Percentiles rank a stretch among this genome's conserved stretches.
phyloP scores from a whole-genome alignment of 2,888 invertebrate genomes.

The Oscheius sp. region DNA sequence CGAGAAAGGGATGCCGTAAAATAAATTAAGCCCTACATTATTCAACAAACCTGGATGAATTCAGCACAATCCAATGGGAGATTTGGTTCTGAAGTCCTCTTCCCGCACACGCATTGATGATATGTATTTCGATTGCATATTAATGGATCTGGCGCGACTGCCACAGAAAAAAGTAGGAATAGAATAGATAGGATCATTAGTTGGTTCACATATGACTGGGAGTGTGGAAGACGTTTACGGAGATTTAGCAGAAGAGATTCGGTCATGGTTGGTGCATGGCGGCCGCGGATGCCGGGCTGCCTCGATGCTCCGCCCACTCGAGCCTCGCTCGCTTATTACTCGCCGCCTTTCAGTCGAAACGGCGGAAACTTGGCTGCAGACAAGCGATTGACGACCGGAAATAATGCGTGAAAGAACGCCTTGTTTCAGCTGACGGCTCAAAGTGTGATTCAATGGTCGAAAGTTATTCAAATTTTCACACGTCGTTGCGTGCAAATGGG shows the following conservation, averaged over 20 bases:
- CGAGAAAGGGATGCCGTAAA: too few species aligned
- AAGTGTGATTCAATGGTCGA: neutral
- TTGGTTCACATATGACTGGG: neutral
- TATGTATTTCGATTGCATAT: constrained; percentile 65
- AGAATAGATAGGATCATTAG: constrained; percentile 1
- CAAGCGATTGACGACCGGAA: constrained; percentile 22
- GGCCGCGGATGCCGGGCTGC: constrained; percentile 22
- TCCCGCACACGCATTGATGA: constrained; percentile 63
- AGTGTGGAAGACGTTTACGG: constrained; percentile 10
- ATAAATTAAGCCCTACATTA: too few species aligned
- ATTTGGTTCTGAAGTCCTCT: constrained; percentile 13
- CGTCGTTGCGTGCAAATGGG: neutral
- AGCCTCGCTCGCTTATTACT: constrained; percentile 32
- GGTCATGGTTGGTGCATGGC: constrained; percentile 33
- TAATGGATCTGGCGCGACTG: constrained; percentile 27
- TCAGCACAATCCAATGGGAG: constrained; percentile 19
- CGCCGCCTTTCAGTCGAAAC: constrained; percentile 29
- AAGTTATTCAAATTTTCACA: neutral
- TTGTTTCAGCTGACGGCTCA: constrained; percentile 13
- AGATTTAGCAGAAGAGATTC: constrained; percentile 16
- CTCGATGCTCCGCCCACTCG: constrained; percentile 25
- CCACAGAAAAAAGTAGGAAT: neutral
- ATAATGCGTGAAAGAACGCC: constrained; percentile 24
- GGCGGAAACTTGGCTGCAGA: constrained; percentile 27
- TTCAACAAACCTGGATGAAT: constrained; percentile 22